phyloP scores from a whole-genome alignment of 35 echinoderm and acorn worm genomes.

The Lytechinus variegatus region DNA sequence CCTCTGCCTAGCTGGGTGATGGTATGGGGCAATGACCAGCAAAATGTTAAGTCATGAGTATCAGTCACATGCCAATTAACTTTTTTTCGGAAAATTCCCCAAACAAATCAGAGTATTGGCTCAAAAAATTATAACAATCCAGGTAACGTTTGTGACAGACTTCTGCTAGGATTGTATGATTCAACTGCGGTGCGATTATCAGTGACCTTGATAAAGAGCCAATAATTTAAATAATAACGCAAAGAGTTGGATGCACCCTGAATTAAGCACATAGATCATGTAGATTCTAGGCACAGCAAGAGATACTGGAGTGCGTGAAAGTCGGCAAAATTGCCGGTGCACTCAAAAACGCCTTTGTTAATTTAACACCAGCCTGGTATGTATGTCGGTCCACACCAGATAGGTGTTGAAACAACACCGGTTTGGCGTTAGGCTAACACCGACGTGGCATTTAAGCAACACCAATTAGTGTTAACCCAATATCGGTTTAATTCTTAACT shows the following conservation, averaged over 20 bases:
- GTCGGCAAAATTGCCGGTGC: neutral
- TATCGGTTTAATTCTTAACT: no score
- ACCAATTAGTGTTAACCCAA: no score
- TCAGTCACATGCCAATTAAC: neutral
- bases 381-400: no score
- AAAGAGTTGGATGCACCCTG: neutral
- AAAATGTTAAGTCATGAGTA: neutral
- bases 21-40: neutral
- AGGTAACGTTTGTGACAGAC: neutral
- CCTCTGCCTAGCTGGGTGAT: no score
- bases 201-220: neutral
- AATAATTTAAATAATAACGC: neutral
- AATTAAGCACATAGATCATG: neutral
- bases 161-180: neutral
- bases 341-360: no score
- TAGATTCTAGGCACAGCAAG: neutral
- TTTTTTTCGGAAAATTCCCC: neutral
- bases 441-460: no score
- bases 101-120: neutral
- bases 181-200: neutral
- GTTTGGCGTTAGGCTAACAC: no score
- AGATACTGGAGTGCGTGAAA: neutral
- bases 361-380: no score
- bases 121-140: neutral
- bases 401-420: no score